phyloP scores from a whole-genome alignment of 1,140 invertebrate species.

The Callitettix versicolor region DNA sequence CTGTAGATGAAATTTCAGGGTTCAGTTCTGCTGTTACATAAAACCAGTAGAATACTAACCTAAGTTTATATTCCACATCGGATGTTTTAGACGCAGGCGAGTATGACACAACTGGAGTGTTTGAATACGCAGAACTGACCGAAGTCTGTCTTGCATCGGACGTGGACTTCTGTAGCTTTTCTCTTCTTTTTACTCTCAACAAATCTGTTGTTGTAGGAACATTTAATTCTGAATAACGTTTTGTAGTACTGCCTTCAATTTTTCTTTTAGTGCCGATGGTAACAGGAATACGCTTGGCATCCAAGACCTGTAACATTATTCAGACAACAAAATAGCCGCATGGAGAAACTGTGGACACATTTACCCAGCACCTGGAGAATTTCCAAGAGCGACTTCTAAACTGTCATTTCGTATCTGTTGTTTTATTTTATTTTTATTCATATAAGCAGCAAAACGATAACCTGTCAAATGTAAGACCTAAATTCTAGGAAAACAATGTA shows the following conservation, averaged over 20 bases:
- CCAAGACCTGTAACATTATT: conserved; percentile 11
- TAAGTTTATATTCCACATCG: conserved; percentile 3
- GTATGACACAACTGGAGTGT: background rate
- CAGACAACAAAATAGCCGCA: too few relatives aligned
- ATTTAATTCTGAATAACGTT: conserved; percentile 27
- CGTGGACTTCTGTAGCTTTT: conserved; percentile 48
- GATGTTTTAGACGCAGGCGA: background rate
- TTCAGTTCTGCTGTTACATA: too few relatives aligned
- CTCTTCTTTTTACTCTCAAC: conserved; percentile 43
- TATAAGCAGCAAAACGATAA: too few relatives aligned
- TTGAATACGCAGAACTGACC: too few relatives aligned
- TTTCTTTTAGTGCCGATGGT: conserved; percentile 5
- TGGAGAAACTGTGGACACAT: too few relatives aligned
- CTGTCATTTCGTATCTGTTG: too few relatives aligned
- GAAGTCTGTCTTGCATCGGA: conserved; percentile 37
- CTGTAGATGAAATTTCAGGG: too few relatives aligned
- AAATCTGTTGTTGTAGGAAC: conserved; percentile 47
- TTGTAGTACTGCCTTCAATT: background rate
- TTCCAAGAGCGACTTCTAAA: too few relatives aligned
- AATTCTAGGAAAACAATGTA: too few relatives aligned
- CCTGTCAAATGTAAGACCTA: too few relatives aligned
- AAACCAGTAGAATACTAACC: background rate
- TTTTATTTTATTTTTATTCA: too few relatives aligned
- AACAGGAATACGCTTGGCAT: conserved; percentile 22
- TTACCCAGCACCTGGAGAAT: too few relatives aligned